Percentiles rank a stretch among this genome's conserved stretches.
phyloP scores from a whole-genome alignment of 1,140 invertebrate species.

The Plodia interpunctella region DNA sequence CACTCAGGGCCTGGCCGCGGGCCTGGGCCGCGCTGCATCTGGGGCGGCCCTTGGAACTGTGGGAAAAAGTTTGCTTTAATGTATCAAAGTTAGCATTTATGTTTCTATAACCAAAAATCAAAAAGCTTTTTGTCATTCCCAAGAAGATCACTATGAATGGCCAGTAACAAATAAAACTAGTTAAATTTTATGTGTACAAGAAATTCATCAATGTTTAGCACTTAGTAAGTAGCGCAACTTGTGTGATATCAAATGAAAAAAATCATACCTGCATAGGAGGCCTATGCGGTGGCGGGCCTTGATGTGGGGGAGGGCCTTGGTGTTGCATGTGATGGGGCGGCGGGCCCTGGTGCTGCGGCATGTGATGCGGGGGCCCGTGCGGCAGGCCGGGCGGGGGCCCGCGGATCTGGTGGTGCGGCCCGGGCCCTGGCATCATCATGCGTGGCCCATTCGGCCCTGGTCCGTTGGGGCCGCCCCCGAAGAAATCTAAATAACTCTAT shows the following conservation, averaged over 20 bases:
- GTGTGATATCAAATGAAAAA: too few species aligned
- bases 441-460: conserved; percentile 62
- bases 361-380: conserved; percentile 62
- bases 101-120: too few species aligned
- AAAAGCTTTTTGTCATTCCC: too few species aligned
- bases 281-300: conserved; percentile 79
- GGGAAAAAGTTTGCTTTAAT: neutral
- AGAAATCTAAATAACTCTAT: conserved; percentile 44
- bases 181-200: too few species aligned
- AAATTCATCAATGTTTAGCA: too few species aligned
- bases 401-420: conserved; percentile 62
- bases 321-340: conserved; percentile 67
- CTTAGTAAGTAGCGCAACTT: too few species aligned
- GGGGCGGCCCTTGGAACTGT: conserved; percentile 79
- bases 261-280: conserved; percentile 84
- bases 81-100: too few species aligned
- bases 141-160: too few species aligned
- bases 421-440: conserved; percentile 68
- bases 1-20: conserved; percentile 40
- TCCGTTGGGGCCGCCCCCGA: conserved; percentile 62
- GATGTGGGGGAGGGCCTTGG: conserved; percentile 67
- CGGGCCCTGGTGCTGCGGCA: conserved; percentile 66
- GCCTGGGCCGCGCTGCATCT: conserved; percentile 83
- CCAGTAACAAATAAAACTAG: too few species aligned
- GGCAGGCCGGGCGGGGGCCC: conserved; percentile 66